Percentiles rank a stretch among this genome's conserved stretches.
These are phyloP conservation scores for Platalea minor DNA, from an alignment of 2,797 vertebrate genomes.

Conservation along the genomic window DNA sequence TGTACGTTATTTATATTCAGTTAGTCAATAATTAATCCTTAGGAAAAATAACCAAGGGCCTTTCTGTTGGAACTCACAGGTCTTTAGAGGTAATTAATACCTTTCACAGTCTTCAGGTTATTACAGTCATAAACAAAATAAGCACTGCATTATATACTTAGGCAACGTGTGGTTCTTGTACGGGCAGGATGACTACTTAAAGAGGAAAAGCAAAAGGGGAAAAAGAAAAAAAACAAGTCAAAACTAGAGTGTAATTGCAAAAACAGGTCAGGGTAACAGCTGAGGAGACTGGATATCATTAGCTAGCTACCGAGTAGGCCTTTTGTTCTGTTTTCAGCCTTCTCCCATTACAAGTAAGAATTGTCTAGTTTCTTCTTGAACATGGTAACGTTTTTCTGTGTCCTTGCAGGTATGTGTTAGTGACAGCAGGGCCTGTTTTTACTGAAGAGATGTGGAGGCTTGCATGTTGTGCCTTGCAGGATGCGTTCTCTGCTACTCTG, in stretches of 20 bases:
- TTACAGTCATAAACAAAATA: background rate
- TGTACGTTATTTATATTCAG: background rate
- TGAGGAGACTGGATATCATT: background rate
- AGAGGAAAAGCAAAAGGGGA: background rate
- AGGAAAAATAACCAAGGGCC: background rate
- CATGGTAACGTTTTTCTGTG: background rate
- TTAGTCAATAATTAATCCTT: background rate
- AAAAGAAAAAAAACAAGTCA: no score
- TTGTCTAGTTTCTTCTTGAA: background rate
- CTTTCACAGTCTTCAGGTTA: background rate
- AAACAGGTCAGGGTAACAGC: background rate
- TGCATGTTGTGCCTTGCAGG: slow-evolving; percentile 93
- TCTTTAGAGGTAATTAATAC: background rate
- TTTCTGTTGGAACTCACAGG: background rate
- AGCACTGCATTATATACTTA: background rate
- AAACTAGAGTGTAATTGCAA: background rate
- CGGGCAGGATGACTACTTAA: background rate
- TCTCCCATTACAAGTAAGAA: background rate
- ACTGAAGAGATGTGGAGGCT: slow-evolving; percentile 98
- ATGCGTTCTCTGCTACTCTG: slow-evolving; percentile 92
- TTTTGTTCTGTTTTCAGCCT: background rate
- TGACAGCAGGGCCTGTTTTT: slow-evolving; percentile 94
- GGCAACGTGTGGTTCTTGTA: background rate
- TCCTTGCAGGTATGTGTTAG: slow-evolving; percentile 86
- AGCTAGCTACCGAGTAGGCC: background rate